phyloP scores from a whole-genome alignment of 2,113 vertebrate genomes.

The Ophiodon elongatus region DNA sequence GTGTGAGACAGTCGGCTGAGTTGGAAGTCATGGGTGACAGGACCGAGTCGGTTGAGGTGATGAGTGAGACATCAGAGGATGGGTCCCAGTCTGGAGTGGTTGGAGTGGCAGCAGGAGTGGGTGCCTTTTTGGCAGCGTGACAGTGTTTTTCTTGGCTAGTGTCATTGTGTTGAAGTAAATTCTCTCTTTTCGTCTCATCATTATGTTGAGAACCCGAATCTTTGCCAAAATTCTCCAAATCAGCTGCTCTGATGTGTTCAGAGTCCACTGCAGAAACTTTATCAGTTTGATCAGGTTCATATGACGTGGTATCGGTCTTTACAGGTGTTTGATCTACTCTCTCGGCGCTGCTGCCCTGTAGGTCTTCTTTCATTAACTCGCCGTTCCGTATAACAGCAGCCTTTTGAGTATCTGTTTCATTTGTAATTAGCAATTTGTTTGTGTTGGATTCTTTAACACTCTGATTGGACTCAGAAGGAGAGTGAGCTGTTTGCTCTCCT shows the following conservation, averaged over 20 bases:
- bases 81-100: conserved; percentile 77
- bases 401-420: conserved; percentile 35
- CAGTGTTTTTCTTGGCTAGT: conserved; percentile 13
- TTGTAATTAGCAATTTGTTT: conserved; percentile 39
- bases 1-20: conserved; percentile 85
- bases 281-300: conserved; percentile 7
- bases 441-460: conserved; percentile 43
- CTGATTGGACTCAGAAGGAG: conserved; percentile 40
- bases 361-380: conserved; percentile 57
- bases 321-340: conserved; percentile 22
- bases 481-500: conserved; percentile 55
- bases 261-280: conserved; percentile 13
- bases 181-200: conserved; percentile 27
- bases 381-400: conserved; percentile 50
- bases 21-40: conserved; percentile 84
- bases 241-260: conserved; percentile 8
- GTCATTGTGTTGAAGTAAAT: conserved; percentile 31
- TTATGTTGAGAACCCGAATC: conserved; percentile 22
- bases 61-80: conserved; percentile 69
- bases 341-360: conserved; percentile 13
- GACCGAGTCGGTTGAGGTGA: conserved; percentile 86
- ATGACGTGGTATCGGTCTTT: conserved; percentile 11
- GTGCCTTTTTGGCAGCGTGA: conserved; percentile 12
- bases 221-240: conserved; percentile 26
- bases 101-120: conserved; percentile 40